These are phyloP conservation scores for Aphidius gifuensis DNA, from an alignment of 1,140 invertebrate genomes.

Conservation along the genomic window DNA sequence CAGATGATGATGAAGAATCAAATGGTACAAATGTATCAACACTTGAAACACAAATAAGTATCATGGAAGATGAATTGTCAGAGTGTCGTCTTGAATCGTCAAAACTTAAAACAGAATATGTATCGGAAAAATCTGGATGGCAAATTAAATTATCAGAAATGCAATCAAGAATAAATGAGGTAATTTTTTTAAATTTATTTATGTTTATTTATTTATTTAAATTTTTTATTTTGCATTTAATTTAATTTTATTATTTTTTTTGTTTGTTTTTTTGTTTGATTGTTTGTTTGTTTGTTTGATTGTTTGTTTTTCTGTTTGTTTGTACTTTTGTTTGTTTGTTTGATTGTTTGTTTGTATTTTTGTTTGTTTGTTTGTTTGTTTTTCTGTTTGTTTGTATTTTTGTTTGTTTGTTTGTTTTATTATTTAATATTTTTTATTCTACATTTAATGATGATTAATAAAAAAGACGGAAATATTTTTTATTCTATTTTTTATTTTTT, in stretches of 20 bases:
- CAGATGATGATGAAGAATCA: constrained; percentile 60
- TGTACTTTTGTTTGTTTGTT: too few species aligned
- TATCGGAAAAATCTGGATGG: constrained; percentile 82
- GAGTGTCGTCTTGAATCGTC: constrained; percentile 78
- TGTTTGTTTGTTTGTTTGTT: background rate
- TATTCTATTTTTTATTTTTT: too few species aligned
- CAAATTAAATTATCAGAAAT: constrained; percentile 87
- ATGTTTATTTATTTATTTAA: background rate
- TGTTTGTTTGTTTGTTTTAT: too few species aligned
- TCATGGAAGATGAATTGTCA: constrained; percentile 84
- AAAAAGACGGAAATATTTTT: too few species aligned
- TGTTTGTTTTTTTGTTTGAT: too few species aligned
- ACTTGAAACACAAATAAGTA: constrained; percentile 78
- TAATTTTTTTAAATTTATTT: constrained; percentile 36
- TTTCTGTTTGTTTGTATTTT: background rate
- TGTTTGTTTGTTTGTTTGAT: background rate
- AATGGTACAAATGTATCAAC: constrained; percentile 58
- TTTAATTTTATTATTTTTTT: background rate
- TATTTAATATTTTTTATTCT: too few species aligned
- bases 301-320: background rate
- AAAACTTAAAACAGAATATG: constrained; percentile 83
- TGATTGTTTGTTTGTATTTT: too few species aligned
- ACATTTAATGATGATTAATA: background rate
- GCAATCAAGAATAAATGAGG: constrained; percentile 89
- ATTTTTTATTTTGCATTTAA: background rate